Evolutionary conservation across 1,140 invertebrate species (phyloP).

Genomic region (Drosophila baimaii): DNA sequence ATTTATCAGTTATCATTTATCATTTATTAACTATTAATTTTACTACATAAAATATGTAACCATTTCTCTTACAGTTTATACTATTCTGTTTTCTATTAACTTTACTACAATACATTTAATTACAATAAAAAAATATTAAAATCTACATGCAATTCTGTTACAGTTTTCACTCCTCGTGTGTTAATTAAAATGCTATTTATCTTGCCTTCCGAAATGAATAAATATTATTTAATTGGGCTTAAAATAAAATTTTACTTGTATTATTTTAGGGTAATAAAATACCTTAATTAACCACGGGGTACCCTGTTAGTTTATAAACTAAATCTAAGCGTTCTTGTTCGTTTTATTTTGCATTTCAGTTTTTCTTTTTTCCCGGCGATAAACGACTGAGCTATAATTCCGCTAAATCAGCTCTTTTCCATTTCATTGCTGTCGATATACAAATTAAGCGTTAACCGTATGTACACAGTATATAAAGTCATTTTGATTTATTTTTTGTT

Average conservation of each 20-base stretch:
- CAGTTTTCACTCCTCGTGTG: too few relatives aligned
- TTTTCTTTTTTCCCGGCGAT: constrained; percentile 12
- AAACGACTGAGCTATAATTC: constrained; percentile 31
- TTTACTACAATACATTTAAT: too few relatives aligned
- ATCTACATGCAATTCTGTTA: too few relatives aligned
- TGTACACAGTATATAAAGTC: background rate
- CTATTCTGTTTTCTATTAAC: too few relatives aligned
- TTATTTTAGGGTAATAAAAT: background rate
- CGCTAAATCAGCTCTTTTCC: constrained; percentile 30
- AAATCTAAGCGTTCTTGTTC: background rate
- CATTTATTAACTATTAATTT: too few relatives aligned
- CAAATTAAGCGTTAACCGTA: constrained; percentile 8
- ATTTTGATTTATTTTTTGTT: constrained; percentile 13
- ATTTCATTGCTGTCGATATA: constrained; percentile 28
- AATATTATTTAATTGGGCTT: background rate
- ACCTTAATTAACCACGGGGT: background rate
- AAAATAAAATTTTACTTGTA: background rate
- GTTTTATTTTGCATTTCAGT: constrained; percentile 17
- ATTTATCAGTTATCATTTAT: too few relatives aligned
- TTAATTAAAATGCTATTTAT: too few relatives aligned
- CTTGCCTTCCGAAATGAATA: background rate
- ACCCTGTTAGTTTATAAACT: background rate
- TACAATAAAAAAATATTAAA: too few relatives aligned
- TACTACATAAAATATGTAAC: too few relatives aligned
- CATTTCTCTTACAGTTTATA: too few relatives aligned